Percentiles rank a stretch among this genome's conserved stretches.
Conservation (phyloP, 2,113 vertebrate genomes). For the Alethe diademata region DNA sequence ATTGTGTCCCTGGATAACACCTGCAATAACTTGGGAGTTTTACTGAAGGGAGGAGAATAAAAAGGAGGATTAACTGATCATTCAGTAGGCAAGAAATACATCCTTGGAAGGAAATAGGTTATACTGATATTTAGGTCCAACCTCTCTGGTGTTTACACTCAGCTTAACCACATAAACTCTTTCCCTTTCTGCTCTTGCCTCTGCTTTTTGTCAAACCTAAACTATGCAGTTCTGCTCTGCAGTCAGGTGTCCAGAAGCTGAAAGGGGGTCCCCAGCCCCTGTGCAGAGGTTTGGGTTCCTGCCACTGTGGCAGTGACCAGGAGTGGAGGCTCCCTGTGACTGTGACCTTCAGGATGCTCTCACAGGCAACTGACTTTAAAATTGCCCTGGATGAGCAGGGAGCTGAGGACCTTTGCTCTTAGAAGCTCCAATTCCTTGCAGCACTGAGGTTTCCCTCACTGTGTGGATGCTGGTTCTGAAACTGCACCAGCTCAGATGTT, state of each 20-base stretch:
- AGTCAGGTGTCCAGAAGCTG: background rate
- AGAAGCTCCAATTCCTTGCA: background rate
- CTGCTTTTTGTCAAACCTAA: background rate
- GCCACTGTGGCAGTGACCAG: background rate
- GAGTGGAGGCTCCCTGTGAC: background rate
- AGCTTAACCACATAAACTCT: background rate
- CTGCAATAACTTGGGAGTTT: conserved; percentile 26
- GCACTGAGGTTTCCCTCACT: background rate
- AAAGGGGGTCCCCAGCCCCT: background rate
- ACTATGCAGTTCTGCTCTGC: background rate
- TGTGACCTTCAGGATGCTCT: background rate
- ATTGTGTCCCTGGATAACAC: conserved; percentile 19
- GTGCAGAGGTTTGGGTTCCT: background rate
- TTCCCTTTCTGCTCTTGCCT: background rate
- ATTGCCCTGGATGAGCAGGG: background rate
- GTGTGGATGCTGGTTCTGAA: background rate
- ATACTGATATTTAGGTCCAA: background rate
- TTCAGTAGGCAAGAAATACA: conserved; percentile 5
- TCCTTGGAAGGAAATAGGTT: background rate
- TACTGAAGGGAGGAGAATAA: conserved; percentile 1
- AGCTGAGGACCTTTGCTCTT: background rate
- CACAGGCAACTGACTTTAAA: background rate
- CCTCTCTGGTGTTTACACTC: background rate
- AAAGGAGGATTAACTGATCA: conserved; percentile 44
- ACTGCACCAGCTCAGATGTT: fast-evolving